A percentile compares a stretch with the other conserved stretches of the same genome.
Conservation (phyloP, 2,113 vertebrate species). For the Rhinoptilus africanus region DNA sequence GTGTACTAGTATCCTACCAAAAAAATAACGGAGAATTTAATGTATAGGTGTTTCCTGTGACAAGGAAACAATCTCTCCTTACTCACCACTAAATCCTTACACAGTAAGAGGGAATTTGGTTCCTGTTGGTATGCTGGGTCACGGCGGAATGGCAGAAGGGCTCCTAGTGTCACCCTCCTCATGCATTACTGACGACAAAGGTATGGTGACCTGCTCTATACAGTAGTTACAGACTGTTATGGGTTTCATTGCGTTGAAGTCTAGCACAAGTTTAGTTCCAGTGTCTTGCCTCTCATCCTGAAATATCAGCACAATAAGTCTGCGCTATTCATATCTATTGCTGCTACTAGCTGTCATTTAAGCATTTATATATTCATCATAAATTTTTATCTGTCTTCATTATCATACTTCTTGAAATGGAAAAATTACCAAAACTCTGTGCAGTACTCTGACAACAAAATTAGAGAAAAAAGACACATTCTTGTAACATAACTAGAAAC, state of each 20-base stretch:
- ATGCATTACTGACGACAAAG: too few relatives aligned
- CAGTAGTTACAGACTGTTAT: background rate
- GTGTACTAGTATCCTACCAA: background rate
- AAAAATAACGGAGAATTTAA: background rate
- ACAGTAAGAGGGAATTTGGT: background rate
- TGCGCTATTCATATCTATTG: background rate
- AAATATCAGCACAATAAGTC: background rate
- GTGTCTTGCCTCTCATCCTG: background rate
- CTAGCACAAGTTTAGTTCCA: background rate
- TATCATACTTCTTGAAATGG: background rate
- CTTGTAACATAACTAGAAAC: slow-evolving; percentile 52
- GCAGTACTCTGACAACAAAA: background rate
- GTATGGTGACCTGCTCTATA: background rate
- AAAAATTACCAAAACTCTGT: slow-evolving; percentile 15
- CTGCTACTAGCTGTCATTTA: background rate
- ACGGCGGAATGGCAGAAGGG: background rate
- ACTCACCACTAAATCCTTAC: background rate
- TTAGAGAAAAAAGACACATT: background rate
- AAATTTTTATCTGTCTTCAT: background rate
- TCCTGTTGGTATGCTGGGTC: background rate
- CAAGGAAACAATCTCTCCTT: background rate
- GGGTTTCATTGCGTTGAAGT: background rate
- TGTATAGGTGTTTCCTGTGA: background rate
- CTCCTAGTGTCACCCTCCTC: background rate
- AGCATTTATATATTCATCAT: background rate